Evolutionary conservation across 2,113 vertebrate species (phyloP).

Genomic region (Steatornis caripensis): DNA sequence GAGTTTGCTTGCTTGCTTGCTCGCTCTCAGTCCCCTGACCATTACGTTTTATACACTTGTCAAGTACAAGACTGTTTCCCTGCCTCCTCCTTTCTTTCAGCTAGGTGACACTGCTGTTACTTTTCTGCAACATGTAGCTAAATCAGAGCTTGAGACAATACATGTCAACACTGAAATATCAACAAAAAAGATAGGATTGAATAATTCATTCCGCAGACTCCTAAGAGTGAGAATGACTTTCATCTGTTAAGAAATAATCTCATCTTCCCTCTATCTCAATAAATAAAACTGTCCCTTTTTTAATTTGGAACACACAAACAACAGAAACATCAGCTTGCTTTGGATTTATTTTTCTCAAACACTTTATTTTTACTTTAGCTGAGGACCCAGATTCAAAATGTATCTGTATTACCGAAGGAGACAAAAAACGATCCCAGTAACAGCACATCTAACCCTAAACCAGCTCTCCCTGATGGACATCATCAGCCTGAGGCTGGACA

Average conservation of each 20-base stretch:
- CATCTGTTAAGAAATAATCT: background rate
- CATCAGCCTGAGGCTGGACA: background rate
- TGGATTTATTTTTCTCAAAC: background rate
- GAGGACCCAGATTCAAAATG: background rate
- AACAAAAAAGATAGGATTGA: background rate
- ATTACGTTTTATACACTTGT: background rate
- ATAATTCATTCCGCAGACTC: background rate
- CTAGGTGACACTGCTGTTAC: background rate
- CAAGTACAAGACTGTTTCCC: background rate
- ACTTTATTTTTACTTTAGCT: background rate
- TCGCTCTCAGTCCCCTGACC: background rate
- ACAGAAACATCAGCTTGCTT: background rate
- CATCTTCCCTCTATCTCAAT: background rate
- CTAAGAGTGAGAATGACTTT: background rate
- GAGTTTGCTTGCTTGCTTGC: background rate
- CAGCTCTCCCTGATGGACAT: background rate
- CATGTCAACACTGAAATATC: background rate
- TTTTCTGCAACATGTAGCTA: background rate
- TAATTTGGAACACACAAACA: background rate
- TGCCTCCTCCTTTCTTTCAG: background rate
- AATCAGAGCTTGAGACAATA: background rate
- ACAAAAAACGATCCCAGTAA: background rate
- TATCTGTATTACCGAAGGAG: background rate
- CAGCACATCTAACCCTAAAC: background rate
- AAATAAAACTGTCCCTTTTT: background rate